phyloP scores from a whole-genome alignment of 2,888 invertebrate genomes.

The Hemithea aestivaria region DNA sequence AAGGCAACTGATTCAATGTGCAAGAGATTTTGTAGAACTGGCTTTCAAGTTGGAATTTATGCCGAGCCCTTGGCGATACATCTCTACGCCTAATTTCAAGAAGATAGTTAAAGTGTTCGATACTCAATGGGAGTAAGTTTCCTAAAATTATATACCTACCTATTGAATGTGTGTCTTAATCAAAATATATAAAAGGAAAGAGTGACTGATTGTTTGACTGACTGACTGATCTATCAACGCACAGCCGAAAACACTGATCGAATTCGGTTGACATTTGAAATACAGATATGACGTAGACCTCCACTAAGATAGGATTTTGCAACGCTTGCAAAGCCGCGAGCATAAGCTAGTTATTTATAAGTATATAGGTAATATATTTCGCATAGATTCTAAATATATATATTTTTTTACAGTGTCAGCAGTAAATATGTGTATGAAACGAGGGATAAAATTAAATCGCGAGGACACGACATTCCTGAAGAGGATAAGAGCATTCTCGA shows the following conservation, averaged over 20 bases:
- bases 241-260: too few species aligned
- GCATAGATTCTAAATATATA: too few species aligned
- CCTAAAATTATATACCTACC: constrained; percentile 1
- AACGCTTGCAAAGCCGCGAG: too few species aligned
- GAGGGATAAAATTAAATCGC: constrained; percentile 43
- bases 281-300: too few species aligned
- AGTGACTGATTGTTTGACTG: too few species aligned
- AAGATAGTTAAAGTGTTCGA: constrained; percentile 53
- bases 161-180: too few species aligned
- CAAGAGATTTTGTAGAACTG: constrained; percentile 47
- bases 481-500: constrained; percentile 82
- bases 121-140: constrained; percentile 63
- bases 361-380: too few species aligned
- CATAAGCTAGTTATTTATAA: too few species aligned
- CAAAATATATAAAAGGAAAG: too few species aligned
- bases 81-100: constrained; percentile 50
- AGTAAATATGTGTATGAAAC: constrained; percentile 51
- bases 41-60: constrained; percentile 49
- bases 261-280: too few species aligned
- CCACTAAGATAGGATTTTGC: too few species aligned
- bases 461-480: constrained; percentile 54
- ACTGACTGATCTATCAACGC: too few species aligned
- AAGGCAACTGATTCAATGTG: constrained; percentile 45
- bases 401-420: constrained; percentile 47
- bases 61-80: constrained; percentile 52